Base-by-base conservation (phyloP, 1,140 invertebrate genomes). In the Brachionus sp. region DNA sequence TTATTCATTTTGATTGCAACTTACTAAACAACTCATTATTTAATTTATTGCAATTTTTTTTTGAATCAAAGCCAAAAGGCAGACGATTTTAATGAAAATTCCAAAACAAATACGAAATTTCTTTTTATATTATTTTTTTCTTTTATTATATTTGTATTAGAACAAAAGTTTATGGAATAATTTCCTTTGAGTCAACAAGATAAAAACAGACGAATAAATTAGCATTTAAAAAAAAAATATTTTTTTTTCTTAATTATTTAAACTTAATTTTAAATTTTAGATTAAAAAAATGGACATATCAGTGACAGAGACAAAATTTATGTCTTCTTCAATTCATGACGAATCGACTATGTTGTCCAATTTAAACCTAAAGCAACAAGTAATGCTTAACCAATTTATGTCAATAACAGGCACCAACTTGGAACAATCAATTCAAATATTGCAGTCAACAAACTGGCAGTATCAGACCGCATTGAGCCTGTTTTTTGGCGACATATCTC, bases 341-440 rank as follows among this genome's bases (percentile, higher is more conserved):
- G 66, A 70, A 70, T 37, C 66, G 37, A 16, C 12, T 39, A 0
- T 39, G 1, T 19, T 46, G 33, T 75, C 70, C 6, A 29, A 16
- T 13, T 13, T 75, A 46, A 75, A 46, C 39, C 25, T 75, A 75
- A 75, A 75, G 29, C 70, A 75, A 13, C 70, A 75, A 29, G 70
- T 75, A 46, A 75, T 35, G 33, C 4, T 75, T 23, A 75, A 46
- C 44, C 70, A 75, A 29, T 75, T 75, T 16, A 75, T 75, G 70
- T 75, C 70, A 23, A 75, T 75, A 75, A 75, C 70, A 46, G 70
- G 70, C 44, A 46, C 39, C 25, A 46, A 16, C n/a, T 46, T 46
- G 16, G 70, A 75, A 46, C 70, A 75, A 46, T 75, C 70, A 16
- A 75, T 75, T 12, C 70, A 75, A 75, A 44, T 75, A 46, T 75